Evolutionary conservation across 2,113 vertebrate species (phyloP).

Genomic region (Manacus vitellinus): DNA sequence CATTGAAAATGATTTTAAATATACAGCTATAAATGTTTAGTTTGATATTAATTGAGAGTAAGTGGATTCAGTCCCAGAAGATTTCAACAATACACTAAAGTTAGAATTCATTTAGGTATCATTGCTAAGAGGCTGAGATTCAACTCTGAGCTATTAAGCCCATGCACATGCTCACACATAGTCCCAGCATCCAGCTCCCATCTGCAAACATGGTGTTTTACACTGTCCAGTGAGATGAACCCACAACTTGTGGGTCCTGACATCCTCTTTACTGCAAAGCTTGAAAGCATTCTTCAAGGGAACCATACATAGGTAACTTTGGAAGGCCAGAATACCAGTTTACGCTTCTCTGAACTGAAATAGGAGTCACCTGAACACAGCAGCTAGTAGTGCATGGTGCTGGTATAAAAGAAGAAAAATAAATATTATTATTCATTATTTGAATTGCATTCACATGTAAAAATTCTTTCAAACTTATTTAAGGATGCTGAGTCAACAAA

Average conservation of each 20-base stretch:
- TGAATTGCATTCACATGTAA: not conserved
- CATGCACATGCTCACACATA: fast-evolving
- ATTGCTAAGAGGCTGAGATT: not conserved
- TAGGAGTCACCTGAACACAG: not conserved
- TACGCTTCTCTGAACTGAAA: not conserved
- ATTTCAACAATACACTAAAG: not conserved
- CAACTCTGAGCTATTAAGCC: not conserved
- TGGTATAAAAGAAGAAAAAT: not conserved
- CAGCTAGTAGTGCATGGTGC: not conserved
- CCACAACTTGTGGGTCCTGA: not conserved
- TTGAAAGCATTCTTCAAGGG: not conserved
- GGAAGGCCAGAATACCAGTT: not conserved
- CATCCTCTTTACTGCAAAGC: not conserved
- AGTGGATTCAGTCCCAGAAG: not conserved
- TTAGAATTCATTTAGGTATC: not conserved
- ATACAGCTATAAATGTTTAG: not conserved
- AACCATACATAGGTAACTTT: not conserved
- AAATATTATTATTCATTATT: not conserved
- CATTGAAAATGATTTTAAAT: not conserved
- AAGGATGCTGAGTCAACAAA: not conserved
- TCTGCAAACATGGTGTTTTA: not conserved
- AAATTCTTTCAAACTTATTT: not conserved
- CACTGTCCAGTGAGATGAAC: not conserved
- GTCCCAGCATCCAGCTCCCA: not conserved
- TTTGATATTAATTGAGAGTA: slow-evolving; percentile 18